Evolutionary conservation across 2,113 vertebrate species (phyloP), one percentile per base, ranked within the genome.

Genomic region (Rhombomys opimus): DNA sequence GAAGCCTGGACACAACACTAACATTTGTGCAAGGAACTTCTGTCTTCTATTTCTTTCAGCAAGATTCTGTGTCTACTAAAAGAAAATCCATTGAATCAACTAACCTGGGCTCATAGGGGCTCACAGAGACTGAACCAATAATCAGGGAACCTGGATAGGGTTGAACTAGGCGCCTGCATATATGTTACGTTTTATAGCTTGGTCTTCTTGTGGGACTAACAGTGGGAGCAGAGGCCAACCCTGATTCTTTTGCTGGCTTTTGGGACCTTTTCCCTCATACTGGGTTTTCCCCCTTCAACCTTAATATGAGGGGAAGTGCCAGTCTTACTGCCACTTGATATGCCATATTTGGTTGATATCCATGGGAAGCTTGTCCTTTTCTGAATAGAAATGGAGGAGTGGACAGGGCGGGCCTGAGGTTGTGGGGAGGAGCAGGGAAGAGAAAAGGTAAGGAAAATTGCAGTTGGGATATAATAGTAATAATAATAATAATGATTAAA

Each of bases 1-100:
- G 46, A 72, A 89, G 87, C 85, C 89, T 98, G 94, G 52, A 80
- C 25, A 90, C 4, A 0, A 52, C 92, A 35, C 18, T 93, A 89
- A 90, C 7, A 90, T 61, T 95, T 50, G 17, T 50, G 5, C 61
- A 9, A 89, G 50, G 2, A 90, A 95, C 35, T 12, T 82, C 70
- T 93, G 91, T 50, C 75, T 61, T 89, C 2, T 20, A 77, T 92
- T 95, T 91, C 35, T 61, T 63, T 92, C 73, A 92, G 63, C 38
- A 96, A 96, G 76, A 32, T 46, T 65, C 57, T 87, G 65, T 59
- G 7, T 95, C 41, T 4, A 75, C n/a, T n/a, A 75, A 18, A 75
- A 75, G 72, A 75, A 75, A 41, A 75, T 22, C n/a, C n/a, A 73
- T n/a, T 38, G 35, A 72, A 18, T 73, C n/a, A 41, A 41, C 20